Evolutionary conservation across 2,888 invertebrate genomes (phyloP), one percentile per base, ranked within the genome.

Genomic region (Sarcophaga carnaria): DNA sequence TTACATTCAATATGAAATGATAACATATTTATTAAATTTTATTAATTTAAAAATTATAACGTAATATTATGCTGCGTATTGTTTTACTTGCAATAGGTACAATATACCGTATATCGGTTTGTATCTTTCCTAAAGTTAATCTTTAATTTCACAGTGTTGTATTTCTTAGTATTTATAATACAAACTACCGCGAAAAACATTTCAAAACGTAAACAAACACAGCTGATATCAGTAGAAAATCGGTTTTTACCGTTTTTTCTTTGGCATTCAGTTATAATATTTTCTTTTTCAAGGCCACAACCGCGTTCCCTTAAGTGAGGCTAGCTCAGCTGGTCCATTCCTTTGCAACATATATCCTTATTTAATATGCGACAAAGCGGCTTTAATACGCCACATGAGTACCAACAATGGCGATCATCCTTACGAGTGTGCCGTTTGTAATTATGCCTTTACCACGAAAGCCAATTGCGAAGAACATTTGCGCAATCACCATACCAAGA

Each of bases 391-490:
- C 25, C 99, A 99, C 91, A 96, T 99, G 95, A 95, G 98, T 66
- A 97, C 97, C 0, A 99, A 99, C 94, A 99, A 98, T 91, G 99
- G 99, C 0, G 98, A 99, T 90, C 95, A 98, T 14, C 99, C 99
- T 0, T 99, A 97, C 92, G 98, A 98, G 93, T 99, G 99, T 92
- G 96, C 97, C 0, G 95, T 98, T n/a, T 99, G 99, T 93, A 97
- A 97, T 91, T 98, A 98, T 91, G 98, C 98, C 3, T 99, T 99
- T 93, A 99, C 99, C 45, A 99, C 99, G 0, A 98, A 99, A 94
- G 98, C 99, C 2, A 99, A 99, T 92, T 99, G 99, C 93, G 99
- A 99, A 94, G 95, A 99, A 8, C 99, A 99, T 93, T 95, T 99
- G 90, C 95, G 98, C 88, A 99, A 99, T 93, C 95, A 98, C 37